Conservation (phyloP, 2,113 vertebrate genomes). For the Gobiocypris rarus region DNA sequence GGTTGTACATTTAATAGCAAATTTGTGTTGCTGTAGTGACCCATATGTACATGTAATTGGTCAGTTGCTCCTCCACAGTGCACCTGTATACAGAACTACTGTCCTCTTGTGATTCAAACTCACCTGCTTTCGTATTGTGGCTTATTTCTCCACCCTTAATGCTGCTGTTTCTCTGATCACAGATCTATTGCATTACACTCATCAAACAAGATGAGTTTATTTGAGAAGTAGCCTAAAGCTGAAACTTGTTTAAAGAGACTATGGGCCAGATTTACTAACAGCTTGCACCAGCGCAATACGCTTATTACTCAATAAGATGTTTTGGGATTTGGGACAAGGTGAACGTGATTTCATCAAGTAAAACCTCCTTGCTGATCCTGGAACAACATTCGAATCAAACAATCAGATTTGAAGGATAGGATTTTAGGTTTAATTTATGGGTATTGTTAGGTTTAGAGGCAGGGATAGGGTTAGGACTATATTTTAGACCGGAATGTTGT, state of each 20-base stretch:
- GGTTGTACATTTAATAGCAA: not conserved
- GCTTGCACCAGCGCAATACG: too few species aligned
- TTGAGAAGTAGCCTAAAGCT: not conserved
- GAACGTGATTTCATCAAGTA: too few species aligned
- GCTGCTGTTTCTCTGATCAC: not conserved
- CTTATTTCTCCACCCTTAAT: not conserved
- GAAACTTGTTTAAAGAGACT: not conserved
- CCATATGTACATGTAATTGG: not conserved
- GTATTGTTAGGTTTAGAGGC: too few species aligned
- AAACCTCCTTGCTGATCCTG: too few species aligned
- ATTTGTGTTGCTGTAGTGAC: not conserved
- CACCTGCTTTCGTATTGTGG: not conserved
- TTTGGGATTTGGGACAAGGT: not conserved
- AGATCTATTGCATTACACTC: not conserved
- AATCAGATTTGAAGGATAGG: too few species aligned
- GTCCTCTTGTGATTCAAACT: not conserved
- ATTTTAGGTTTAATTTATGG: too few species aligned
- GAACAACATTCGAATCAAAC: too few species aligned
- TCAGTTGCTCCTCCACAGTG: not conserved
- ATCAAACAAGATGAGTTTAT: not conserved
- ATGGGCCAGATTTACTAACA: too few species aligned
- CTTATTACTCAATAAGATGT: too few species aligned
- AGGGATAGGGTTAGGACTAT: too few species aligned
- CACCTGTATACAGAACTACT: not conserved
- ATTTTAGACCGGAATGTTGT: too few species aligned